Conservation (phyloP, 2,888 invertebrate genomes). For the Sinopyrophorus schimmeli region DNA sequence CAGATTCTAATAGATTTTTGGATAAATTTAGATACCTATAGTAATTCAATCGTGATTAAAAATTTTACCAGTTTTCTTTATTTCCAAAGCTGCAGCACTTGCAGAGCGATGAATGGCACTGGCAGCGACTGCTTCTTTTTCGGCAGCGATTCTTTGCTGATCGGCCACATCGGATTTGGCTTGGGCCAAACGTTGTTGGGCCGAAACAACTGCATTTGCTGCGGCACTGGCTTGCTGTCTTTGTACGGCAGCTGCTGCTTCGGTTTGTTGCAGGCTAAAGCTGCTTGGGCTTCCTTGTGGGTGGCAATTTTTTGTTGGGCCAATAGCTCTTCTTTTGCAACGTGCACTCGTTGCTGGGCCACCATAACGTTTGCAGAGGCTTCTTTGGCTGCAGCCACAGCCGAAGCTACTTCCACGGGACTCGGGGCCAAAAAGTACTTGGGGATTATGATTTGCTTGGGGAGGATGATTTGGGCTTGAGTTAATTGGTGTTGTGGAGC, state of each 20-base stretch:
- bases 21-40: neutral
- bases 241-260: conserved; percentile 69
- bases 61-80: conserved; percentile 66
- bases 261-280: conserved; percentile 58
- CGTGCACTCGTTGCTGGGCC: conserved; percentile 73
- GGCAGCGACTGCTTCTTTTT: conserved; percentile 73
- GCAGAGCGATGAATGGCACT: conserved; percentile 71
- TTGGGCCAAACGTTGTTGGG: conserved; percentile 71
- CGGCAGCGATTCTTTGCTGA: conserved; percentile 72
- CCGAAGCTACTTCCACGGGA: conserved; percentile 70
- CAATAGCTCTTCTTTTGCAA: conserved; percentile 71
- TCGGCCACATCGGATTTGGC: conserved; percentile 72
- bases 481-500: too few relatives aligned
- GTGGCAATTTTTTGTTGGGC: conserved; percentile 73
- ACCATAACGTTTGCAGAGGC: conserved; percentile 71
- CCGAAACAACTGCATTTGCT: conserved; percentile 66
- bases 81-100: conserved; percentile 69
- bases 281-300: conserved; percentile 74
- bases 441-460: too few relatives aligned
- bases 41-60: too few relatives aligned
- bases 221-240: conserved; percentile 69
- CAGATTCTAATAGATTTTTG: conserved; percentile 54
- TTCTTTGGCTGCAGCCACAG: conserved; percentile 74
- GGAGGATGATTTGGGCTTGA: too few relatives aligned
- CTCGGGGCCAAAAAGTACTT: conserved; percentile 44